These are phyloP conservation scores for Etheostoma perlongum DNA, from an alignment of 2,797 vertebrate species.

Conservation along the genomic window DNA sequence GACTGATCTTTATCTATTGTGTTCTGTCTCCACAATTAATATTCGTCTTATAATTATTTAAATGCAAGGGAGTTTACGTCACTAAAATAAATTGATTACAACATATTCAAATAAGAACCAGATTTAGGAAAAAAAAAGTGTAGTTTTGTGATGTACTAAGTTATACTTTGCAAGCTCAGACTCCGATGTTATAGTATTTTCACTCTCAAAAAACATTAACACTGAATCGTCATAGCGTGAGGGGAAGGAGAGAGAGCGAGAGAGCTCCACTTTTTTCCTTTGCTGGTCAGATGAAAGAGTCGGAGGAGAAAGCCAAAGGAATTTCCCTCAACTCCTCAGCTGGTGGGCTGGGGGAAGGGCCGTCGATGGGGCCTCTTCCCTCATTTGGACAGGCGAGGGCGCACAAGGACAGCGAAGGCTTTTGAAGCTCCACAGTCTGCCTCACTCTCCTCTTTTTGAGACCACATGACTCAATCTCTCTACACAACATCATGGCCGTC, in stretches of 20 bases:
- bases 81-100: not conserved
- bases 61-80: not conserved
- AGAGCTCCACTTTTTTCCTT: slow-evolving; percentile 20
- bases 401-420: slow-evolving; percentile 86
- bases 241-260: not conserved
- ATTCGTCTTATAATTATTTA: not conserved
- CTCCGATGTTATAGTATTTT: not conserved
- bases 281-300: slow-evolving; percentile 68
- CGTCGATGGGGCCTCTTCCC: slow-evolving; percentile 59
- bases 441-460: slow-evolving; percentile 33
- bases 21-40: not conserved
- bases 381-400: slow-evolving; percentile 85
- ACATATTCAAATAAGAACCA: not conserved
- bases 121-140: no score
- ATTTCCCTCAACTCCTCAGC: slow-evolving; percentile 68
- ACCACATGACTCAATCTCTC: slow-evolving; percentile 47
- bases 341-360: slow-evolving; percentile 43
- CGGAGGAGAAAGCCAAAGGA: slow-evolving; percentile 70
- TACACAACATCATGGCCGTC: slow-evolving; percentile 26
- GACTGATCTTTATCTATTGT: not conserved
- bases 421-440: slow-evolving; percentile 20
- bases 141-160: not conserved
- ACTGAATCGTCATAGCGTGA: not conserved
- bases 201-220: slow-evolving; percentile 6
- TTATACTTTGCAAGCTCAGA: not conserved